These are phyloP conservation scores for Acromyrmex echinatior DNA, from an alignment of 1,140 invertebrate genomes.

Conservation along the genomic window DNA sequence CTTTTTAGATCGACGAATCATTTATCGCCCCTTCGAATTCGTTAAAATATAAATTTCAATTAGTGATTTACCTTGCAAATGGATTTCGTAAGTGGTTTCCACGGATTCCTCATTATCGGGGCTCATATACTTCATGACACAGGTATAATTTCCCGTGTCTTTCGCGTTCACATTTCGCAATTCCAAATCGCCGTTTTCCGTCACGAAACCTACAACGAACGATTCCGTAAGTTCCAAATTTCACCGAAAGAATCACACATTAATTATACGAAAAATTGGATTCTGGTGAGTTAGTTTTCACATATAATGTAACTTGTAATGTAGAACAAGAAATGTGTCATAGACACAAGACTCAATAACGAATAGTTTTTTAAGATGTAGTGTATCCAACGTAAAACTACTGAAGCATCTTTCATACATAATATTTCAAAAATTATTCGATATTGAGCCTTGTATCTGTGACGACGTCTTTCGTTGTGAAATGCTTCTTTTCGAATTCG, in stretches of 20 bases:
- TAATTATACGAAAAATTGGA: too few species aligned
- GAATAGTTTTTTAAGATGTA: too few species aligned
- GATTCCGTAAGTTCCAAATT: not conserved
- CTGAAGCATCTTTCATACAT: too few species aligned
- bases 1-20: not conserved
- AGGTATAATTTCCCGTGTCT: constrained; percentile 82
- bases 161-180: constrained; percentile 78
- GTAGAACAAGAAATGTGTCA: too few species aligned
- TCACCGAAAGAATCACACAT: not conserved
- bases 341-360: too few species aligned
- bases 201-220: constrained; percentile 70
- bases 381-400: too few species aligned
- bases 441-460: too few species aligned
- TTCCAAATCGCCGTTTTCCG: constrained; percentile 79
- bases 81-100: constrained; percentile 72
- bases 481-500: not conserved
- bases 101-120: constrained; percentile 81
- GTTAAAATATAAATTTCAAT: constrained; percentile 3
- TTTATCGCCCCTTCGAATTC: not conserved
- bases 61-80: constrained; percentile 37
- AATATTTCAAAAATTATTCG: too few species aligned
- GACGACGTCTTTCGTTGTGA: too few species aligned
- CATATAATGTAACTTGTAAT: too few species aligned
- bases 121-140: constrained; percentile 79
- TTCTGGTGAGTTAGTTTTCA: too few species aligned